Evolutionary conservation across 2,888 invertebrate species (phyloP), one percentile per base, ranked within the genome.

Genomic region (Apamea monoglypha): DNA sequence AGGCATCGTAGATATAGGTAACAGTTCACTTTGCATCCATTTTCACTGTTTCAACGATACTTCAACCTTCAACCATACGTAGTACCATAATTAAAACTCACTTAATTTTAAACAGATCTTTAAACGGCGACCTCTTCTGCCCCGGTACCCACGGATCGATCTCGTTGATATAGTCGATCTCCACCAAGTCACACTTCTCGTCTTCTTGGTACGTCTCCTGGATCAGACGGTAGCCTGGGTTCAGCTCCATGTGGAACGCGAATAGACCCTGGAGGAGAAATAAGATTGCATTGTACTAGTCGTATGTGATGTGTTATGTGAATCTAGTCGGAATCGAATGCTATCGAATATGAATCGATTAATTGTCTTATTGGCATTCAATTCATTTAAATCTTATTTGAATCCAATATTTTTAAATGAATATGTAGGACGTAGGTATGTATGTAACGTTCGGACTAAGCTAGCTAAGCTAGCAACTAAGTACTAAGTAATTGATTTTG

Each of bases 151-250:
- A 97, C 0, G 97, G 97, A 69, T 97, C 97, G 1, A 96, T 95
- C 76, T 97, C 95, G 85, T 97, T 97, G 59, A 97, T 95, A 88
- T 96, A 97, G 84, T 96, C 96, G 0, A 97, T 97, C 87, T 97
- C 97, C 59, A 97, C 97, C 70, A 98, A 92, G 56, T 97, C 97
- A 78, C 97, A 98, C 84, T 98, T 98, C 90, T 98, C 97, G 6
- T 97, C 96, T 83, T 97, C 97, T 21, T 94, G 95, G 87, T 96
- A 98, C 0, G 97, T 97, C 86, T 97, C 97, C 87, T 97, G 97
- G 75, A 97, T 97, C 29, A 97, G 91, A 53, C 97, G 95, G 91
- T 97, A 97, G 0, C 97, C 97, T 1, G 97, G 95, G 74, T 97
- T 97, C 59, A 95, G 85, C 87, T 97, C 97, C 92, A 97, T 97